phyloP scores from a whole-genome alignment of 1,140 invertebrate species.

The Drosophila ogumai region DNA sequence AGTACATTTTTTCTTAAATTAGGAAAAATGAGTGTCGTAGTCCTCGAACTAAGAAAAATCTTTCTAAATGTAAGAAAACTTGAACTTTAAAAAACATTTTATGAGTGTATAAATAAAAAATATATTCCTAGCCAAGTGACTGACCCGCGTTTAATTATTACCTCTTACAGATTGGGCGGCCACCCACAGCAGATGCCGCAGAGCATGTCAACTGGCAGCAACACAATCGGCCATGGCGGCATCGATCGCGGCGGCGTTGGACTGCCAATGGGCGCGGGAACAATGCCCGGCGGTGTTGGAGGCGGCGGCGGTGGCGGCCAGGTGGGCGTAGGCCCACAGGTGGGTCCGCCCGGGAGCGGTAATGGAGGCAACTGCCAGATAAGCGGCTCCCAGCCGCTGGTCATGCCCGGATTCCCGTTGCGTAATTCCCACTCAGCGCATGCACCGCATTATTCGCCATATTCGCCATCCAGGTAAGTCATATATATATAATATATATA shows the following conservation, averaged over 20 bases:
- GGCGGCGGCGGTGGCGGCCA: conserved; percentile 55
- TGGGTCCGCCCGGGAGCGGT: conserved; percentile 68
- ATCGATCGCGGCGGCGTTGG: conserved; percentile 80
- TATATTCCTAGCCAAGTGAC: too few relatives aligned
- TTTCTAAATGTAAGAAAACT: too few relatives aligned
- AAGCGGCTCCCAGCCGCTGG: conserved; percentile 88
- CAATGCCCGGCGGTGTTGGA: conserved; percentile 67
- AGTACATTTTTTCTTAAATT: too few relatives aligned
- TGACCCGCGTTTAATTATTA: conserved; percentile 5
- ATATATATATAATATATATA: neutral
- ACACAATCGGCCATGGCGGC: conserved; percentile 82
- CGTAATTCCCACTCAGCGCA: conserved; percentile 89
- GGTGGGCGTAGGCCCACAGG: conserved; percentile 30
- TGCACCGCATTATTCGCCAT: conserved; percentile 91
- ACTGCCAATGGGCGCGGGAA: conserved; percentile 73
- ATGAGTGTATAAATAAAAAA: neutral
- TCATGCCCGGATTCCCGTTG: conserved; percentile 92
- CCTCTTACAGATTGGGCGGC: conserved; percentile 72
- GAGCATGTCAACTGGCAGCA: conserved; percentile 85
- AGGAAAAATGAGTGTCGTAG: too few relatives aligned
- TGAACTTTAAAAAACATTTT: too few relatives aligned
- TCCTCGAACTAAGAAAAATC: too few relatives aligned
- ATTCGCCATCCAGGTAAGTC: conserved; percentile 91
- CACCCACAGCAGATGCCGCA: conserved; percentile 84
- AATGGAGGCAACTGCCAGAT: conserved; percentile 85